A percentile compares a stretch with the other conserved stretches of the same genome.
Evolutionary conservation across 2,888 invertebrate species (phyloP).

Genomic region (Cantharis lateralis): DNA sequence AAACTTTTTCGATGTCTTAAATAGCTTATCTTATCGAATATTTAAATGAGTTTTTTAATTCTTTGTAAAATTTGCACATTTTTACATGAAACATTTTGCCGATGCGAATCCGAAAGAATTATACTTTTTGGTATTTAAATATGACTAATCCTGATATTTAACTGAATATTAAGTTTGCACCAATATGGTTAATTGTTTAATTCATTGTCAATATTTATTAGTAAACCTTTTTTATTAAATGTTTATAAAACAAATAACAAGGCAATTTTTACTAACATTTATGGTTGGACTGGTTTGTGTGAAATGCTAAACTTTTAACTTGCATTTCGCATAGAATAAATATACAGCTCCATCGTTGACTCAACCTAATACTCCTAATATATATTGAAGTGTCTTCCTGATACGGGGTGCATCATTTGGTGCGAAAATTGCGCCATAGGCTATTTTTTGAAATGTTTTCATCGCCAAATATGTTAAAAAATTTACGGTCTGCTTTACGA

Average conservation of each 20-base stretch:
- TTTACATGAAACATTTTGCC: neutral
- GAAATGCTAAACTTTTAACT: neutral
- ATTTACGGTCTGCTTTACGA: neutral
- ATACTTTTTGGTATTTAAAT: neutral
- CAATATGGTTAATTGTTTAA: neutral
- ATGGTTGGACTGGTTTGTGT: neutral
- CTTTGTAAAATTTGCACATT: neutral
- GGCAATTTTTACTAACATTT: neutral
- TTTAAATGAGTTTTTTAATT: neutral
- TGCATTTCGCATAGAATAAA: neutral
- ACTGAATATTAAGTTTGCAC: neutral
- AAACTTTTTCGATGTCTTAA: neutral
- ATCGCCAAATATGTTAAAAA: neutral
- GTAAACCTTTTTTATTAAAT: neutral
- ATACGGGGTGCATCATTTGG: no score
- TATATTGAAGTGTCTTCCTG: no score
- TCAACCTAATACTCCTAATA: no score
- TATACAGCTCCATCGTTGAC: no score
- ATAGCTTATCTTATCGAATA: neutral
- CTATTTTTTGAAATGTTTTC: neutral
- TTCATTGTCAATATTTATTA: neutral
- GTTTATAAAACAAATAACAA: neutral
- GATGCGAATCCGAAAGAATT: neutral
- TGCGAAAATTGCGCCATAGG: neutral
- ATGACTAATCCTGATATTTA: neutral